Evolutionary conservation across 2,888 invertebrate species (phyloP).

Genomic region (Ectropis crepuscularia): DNA sequence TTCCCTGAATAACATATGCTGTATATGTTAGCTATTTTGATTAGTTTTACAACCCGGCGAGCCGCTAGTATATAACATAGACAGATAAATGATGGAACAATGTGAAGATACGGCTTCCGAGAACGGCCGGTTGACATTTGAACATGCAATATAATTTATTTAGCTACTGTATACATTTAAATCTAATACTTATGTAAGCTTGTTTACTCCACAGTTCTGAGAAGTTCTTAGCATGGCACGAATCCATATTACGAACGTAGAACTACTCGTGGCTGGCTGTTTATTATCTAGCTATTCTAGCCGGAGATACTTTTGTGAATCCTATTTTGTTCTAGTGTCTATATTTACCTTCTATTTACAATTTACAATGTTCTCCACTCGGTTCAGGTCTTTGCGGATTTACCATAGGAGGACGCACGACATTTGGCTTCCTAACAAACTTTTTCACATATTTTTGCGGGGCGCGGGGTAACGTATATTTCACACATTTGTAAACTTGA

Average conservation of each 20-base stretch:
- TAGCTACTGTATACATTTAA: slow-evolving; percentile 13
- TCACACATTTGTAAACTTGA: no score
- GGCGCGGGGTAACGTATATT: no score
- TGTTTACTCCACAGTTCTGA: slow-evolving; percentile 43
- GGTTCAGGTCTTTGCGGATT: no score
- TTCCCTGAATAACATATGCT: neutral
- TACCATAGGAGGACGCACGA: no score
- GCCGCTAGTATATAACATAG: neutral
- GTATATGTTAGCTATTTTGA: neutral
- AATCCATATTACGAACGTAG: slow-evolving; percentile 46
- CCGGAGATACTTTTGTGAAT: neutral
- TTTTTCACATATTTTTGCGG: no score
- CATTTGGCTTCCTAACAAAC: no score
- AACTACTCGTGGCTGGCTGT: slow-evolving; percentile 26
- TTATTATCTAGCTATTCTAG: slow-evolving; percentile 7
- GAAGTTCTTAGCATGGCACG: slow-evolving; percentile 52
- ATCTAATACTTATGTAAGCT: slow-evolving; percentile 43
- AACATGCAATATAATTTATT: slow-evolving; percentile 16
- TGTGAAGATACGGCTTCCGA: slow-evolving; percentile 6
- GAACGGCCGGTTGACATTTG: slow-evolving; percentile 12
- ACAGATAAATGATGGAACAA: slow-evolving; percentile 6
- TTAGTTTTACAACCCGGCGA: no score
- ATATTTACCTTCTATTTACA: no score
- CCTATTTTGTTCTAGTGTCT: no score
- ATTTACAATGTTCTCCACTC: no score